Percentiles rank a stretch among this genome's conserved stretches.
phyloP scores from a whole-genome alignment of 2,113 vertebrate species.

The Atlantisia rogersi region DNA sequence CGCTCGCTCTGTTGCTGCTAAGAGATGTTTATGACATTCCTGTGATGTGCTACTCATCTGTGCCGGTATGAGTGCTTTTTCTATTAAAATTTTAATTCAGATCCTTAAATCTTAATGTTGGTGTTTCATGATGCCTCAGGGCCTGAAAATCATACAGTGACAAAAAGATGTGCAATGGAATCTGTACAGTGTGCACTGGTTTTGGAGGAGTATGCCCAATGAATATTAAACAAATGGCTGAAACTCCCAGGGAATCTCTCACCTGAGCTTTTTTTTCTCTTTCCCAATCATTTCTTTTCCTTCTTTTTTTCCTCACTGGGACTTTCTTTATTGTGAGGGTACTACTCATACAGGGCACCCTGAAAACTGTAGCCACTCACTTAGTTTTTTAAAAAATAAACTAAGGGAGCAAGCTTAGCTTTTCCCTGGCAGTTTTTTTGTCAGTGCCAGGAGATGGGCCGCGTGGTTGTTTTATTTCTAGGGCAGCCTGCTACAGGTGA shows the following conservation, averaged over 20 bases:
- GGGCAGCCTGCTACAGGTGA: background rate
- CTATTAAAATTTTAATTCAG: background rate
- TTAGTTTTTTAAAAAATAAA: background rate
- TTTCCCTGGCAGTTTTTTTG: background rate
- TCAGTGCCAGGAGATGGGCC: background rate
- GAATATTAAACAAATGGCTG: constrained; percentile 3
- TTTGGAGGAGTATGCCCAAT: background rate
- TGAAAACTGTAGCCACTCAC: background rate
- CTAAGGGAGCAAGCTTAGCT: background rate
- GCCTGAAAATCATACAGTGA: background rate
- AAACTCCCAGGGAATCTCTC: background rate
- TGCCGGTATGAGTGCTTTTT: background rate
- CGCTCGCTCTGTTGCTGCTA: background rate
- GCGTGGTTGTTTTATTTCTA: background rate
- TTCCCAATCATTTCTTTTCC: background rate
- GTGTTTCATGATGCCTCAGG: background rate
- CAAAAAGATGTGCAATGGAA: background rate
- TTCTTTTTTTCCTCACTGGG: accelerated
- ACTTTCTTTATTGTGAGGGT: background rate
- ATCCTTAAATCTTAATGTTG: background rate
- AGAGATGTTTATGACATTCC: background rate
- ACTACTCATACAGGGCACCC: background rate
- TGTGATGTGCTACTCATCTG: background rate
- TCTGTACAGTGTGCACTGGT: background rate
- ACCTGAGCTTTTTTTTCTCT: background rate